Evolutionary conservation across 2,113 vertebrate genomes (phyloP).

Genomic region (Spizaetus ornatus): DNA sequence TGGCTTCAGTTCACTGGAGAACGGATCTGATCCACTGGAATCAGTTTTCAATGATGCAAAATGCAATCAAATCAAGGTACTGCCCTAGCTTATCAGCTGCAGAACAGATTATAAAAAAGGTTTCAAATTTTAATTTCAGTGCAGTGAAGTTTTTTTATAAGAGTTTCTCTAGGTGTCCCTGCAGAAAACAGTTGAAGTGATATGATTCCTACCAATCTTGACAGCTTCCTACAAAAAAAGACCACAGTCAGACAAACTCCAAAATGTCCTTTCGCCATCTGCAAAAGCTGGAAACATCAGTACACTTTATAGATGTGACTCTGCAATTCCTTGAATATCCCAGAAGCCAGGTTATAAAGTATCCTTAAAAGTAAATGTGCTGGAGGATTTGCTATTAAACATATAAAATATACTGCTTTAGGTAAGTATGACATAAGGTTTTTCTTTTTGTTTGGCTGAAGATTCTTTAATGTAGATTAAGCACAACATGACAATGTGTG

Average conservation of each 20-base stretch:
- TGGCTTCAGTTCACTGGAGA: not conserved
- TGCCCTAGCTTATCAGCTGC: constrained; percentile 1
- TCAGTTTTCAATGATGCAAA: constrained; percentile 20
- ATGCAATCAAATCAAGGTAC: constrained; percentile 19
- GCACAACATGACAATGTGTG: not conserved
- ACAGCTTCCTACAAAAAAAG: not conserved
- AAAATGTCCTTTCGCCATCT: not conserved
- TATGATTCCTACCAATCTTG: not conserved
- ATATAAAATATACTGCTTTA: not conserved
- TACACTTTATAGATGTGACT: not conserved
- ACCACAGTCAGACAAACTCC: not conserved
- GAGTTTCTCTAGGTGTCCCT: not conserved
- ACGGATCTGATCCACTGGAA: not conserved
- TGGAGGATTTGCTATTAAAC: not conserved
- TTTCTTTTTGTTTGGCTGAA: not conserved
- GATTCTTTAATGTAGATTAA: not conserved
- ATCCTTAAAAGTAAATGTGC: not conserved
- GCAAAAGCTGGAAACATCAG: not conserved
- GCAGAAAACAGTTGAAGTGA: not conserved
- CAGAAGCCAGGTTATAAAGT: not conserved
- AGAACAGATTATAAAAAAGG: not conserved
- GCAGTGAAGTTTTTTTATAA: not conserved
- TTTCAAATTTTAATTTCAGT: constrained; percentile 24
- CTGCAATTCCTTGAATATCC: not conserved
- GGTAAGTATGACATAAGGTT: not conserved